phyloP scores from a whole-genome alignment of 2,888 invertebrate genomes.

The Laspeyria flexula region DNA sequence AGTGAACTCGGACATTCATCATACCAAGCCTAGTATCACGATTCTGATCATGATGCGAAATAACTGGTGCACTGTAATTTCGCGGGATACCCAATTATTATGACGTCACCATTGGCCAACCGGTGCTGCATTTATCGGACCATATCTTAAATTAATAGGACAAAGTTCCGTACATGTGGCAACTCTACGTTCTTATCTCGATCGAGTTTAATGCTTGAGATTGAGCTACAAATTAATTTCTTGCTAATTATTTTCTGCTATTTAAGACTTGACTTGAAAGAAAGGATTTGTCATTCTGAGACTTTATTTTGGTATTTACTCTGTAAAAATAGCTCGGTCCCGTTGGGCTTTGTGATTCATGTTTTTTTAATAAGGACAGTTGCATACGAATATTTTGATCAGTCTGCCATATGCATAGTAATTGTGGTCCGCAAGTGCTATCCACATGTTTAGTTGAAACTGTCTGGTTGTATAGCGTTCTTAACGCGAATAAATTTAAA shows the following conservation, averaged over 20 bases:
- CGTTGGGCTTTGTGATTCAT: neutral
- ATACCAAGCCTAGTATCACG: slow-evolving; percentile 33
- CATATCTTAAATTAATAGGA: slow-evolving; percentile 62
- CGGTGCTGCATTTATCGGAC: slow-evolving; percentile 43
- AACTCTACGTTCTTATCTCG: slow-evolving; percentile 26
- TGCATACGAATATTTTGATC: neutral
- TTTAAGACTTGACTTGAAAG: neutral
- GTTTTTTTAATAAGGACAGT: neutral
- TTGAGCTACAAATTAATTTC: slow-evolving; percentile 30
- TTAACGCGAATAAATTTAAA: slow-evolving; percentile 10
- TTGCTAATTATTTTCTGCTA: slow-evolving; percentile 16
- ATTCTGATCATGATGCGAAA: slow-evolving; percentile 44
- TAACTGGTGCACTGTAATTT: slow-evolving; percentile 51
- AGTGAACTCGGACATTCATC: slow-evolving; percentile 30
- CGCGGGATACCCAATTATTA: slow-evolving; percentile 48
- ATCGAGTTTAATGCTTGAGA: slow-evolving; percentile 30
- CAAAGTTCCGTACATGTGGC: slow-evolving; percentile 61
- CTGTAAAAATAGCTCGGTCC: neutral
- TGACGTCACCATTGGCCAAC: slow-evolving; percentile 52
- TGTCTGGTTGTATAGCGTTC: neutral
- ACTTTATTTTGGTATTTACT: neutral
- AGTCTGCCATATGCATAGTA: neutral
- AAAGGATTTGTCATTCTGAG: neutral
- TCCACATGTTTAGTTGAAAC: neutral
- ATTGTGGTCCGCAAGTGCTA: neutral